A percentile compares a stretch with the other conserved stretches of the same genome.
Conservation (phyloP, 2,888 invertebrate genomes). For the Ectobius pallidus region DNA sequence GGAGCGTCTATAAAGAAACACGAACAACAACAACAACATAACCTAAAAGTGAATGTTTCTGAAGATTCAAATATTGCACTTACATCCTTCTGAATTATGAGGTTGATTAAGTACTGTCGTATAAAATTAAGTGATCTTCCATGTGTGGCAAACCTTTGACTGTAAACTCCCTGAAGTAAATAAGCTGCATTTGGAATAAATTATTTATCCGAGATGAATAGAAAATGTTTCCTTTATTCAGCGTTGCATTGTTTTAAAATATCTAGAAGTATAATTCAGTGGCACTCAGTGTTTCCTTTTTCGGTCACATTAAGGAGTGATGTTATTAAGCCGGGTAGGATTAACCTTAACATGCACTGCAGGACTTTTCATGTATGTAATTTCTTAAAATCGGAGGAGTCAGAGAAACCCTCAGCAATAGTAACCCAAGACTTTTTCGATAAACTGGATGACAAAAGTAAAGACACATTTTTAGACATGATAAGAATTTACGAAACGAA, state of each 20-base stretch:
- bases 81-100: no score
- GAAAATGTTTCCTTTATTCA: not conserved
- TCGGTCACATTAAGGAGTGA: not conserved
- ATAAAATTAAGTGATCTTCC: no score
- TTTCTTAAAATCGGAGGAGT: no score
- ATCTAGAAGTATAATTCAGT: not conserved
- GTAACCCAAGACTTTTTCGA: constrained; percentile 46
- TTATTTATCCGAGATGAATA: not conserved
- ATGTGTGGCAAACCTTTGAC: no score
- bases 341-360: not conserved
- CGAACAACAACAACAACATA: no score
- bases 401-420: not conserved
- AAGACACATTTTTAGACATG: constrained; percentile 72
- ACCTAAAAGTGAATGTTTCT: no score
- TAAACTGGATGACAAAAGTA: constrained; percentile 63
- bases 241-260: not conserved
- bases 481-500: constrained; percentile 74
- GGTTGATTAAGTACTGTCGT: no score
- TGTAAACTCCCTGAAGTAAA: not conserved
- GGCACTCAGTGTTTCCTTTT: not conserved
- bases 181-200: not conserved
- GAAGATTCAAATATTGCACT: no score
- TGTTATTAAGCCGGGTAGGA: not conserved
- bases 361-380: no score
- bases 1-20: no score